Evolutionary conservation across 2,888 invertebrate species (phyloP).

Genomic region (Megalurothrips usitatus): DNA sequence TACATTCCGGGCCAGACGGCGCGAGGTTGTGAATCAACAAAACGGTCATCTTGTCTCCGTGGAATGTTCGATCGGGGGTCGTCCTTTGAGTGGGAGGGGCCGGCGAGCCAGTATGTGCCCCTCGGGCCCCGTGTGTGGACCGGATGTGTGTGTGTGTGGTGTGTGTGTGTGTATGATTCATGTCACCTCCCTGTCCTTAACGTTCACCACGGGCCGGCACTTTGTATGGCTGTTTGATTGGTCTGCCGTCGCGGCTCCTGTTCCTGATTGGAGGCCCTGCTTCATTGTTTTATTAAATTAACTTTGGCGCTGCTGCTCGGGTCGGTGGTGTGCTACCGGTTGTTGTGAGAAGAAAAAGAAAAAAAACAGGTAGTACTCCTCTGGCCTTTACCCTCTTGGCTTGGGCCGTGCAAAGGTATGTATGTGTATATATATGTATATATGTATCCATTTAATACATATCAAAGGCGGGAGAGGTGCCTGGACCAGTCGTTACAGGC

Average conservation of each 20-base stretch:
- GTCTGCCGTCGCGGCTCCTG: background rate
- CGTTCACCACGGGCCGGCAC: background rate
- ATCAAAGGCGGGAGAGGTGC: background rate
- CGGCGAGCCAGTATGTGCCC: too few relatives aligned
- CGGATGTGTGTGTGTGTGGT: background rate
- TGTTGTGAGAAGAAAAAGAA: background rate
- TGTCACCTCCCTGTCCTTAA: background rate
- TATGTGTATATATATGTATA: too few relatives aligned
- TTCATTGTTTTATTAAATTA: background rate
- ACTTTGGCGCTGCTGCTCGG: background rate
- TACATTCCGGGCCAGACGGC: too few relatives aligned
- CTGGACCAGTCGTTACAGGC: constrained; percentile 20
- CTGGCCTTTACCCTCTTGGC: too few relatives aligned
- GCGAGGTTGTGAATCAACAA: too few relatives aligned
- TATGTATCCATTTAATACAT: too few relatives aligned
- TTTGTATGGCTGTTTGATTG: background rate
- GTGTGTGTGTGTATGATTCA: background rate
- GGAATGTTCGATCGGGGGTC: too few relatives aligned
- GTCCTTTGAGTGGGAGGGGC: too few relatives aligned
- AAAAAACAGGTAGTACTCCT: background rate
- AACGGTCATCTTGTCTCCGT: too few relatives aligned
- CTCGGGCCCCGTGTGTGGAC: background rate
- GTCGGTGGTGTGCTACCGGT: background rate
- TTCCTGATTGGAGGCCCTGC: too few relatives aligned
- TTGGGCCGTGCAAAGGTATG: too few relatives aligned